Percentiles rank a stretch among this genome's conserved stretches.
Evolutionary conservation across 2,888 invertebrate genomes (phyloP).

Genomic region (Andrena haemorrhoa): DNA sequence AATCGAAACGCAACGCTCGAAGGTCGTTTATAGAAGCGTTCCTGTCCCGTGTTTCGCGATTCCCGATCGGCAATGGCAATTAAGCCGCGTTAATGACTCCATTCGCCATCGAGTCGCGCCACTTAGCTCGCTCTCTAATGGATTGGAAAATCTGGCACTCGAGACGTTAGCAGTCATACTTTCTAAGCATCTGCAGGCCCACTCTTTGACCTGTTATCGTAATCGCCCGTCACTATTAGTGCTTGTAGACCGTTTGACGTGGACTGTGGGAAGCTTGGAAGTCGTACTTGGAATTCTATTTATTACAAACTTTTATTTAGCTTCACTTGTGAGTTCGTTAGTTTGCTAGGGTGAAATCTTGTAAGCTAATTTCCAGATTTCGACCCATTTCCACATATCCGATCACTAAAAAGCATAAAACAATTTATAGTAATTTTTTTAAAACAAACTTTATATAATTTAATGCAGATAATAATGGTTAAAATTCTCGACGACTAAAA

Average conservation of each 20-base stretch:
- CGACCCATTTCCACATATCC: too few species aligned
- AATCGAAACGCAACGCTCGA: conserved; percentile 50
- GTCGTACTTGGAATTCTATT: background rate
- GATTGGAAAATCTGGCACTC: background rate
- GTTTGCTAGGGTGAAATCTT: too few species aligned
- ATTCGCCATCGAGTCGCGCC: background rate
- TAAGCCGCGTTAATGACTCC: conserved; percentile 1
- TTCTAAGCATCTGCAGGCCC: background rate
- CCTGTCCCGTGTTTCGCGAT: background rate
- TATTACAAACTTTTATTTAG: too few species aligned
- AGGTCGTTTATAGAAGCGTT: conserved; percentile 26
- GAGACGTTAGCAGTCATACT: background rate
- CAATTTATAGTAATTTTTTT: too few species aligned
- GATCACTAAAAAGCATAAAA: too few species aligned
- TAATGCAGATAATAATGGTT: too few species aligned
- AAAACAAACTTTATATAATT: too few species aligned
- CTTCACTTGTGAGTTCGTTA: too few species aligned
- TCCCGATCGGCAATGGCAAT: conserved; percentile 13
- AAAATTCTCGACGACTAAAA: too few species aligned
- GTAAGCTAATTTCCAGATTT: too few species aligned
- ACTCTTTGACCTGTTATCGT: background rate
- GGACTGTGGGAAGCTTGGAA: background rate
- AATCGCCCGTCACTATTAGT: background rate
- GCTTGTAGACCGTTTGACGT: background rate
- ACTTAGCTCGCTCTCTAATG: background rate